Base-by-base conservation (phyloP, 2,113 vertebrate genomes). In the Lepidiolamprologus cunningtoni region DNA sequence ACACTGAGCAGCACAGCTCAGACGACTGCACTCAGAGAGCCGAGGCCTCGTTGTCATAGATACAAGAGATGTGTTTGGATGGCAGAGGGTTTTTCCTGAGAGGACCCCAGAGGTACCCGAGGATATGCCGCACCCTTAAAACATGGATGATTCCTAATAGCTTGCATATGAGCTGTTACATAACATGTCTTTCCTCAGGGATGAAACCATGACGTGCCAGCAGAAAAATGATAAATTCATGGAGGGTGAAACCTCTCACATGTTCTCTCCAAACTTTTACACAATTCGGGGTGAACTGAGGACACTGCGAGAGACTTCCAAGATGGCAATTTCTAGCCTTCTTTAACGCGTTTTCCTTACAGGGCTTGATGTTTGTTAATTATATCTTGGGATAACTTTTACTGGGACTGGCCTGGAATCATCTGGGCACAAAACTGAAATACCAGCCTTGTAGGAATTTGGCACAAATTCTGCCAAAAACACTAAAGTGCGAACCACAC, bases 81-180 rank as follows among this genome's bases (percentile, higher is more conserved):
- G 50, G 87, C 80, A 53, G 84, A 89, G 88, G 83, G 87, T 90
- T 93, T 93, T 94, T 89, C 90, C 86, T 86, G 61, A 53, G 68
- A 95, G 90, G 93, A 93, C 90, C 94, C 87, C 35, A 85, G 91
- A 91, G 91, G 83, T 92, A 91, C 79, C 92, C 47, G 9, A 80
- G 80, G 86, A 91, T 87, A 80, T 87, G 94, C 92, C 89, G 53
- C 91, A 85, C 86, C 95, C 91, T 82, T 57, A 79, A 88, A 89
- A 87, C 81, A 83, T 12, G 14, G 21, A 85, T 23, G 81, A 82
- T 55, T 78, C 54, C 68, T 94, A 95, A 95, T 91, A 86, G 90
- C 84, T 93, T 86, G 33, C 94, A 94, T 79, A 86, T 95, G 91
- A 89, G 87, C 68, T 3, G 81, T 96, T 94, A 79, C 82, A 82